Evolutionary conservation across 1,140 invertebrate genomes (phyloP), one percentile per base, ranked within the genome.

Genomic region (Zaprionus taronus): DNA sequence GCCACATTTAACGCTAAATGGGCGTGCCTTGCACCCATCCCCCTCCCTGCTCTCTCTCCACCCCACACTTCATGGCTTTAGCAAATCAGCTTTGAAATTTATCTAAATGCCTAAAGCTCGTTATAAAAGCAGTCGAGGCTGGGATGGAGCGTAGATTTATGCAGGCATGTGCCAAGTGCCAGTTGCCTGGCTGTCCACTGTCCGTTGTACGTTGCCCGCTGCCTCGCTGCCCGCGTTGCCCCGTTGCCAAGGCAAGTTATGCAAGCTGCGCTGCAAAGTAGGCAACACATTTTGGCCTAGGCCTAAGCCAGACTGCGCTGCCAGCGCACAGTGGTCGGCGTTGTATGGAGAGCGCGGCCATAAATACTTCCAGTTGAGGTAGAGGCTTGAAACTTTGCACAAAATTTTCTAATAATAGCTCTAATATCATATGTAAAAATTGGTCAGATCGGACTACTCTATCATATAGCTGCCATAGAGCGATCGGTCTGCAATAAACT

Each of bases 71-170:
- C 20, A 61, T 31, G 62, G 69, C 69, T 63, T 83, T 67, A 44
- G 81, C 83, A 89, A 89, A 89, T 89, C 84, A 89, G 81, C 82
- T 90, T 82, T 85, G 79, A 90, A 90, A 90, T 90, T 91, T 90
- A 90, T 90, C 81, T 90, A 90, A 90, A 86, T 91, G 85, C 85
- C 82, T 79, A 72, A 89, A 89, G 85, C 85, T 82, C 79, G 81
- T 91, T 90, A 89, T 89, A 85, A 85, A 79, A 90, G 41, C 41
- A 47, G 41, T 47, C 71, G 81, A 66, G 64, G 57, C 44, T 56
- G 51, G 73, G 67, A 62, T 67, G 77, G 2, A 9, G 58, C 82
- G 57, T 77, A 90, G 85, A 90, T 90, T 90, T 85, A 90, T 90
- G 82, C 75, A 72, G 76, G 72, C 81, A 78, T 64, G 79, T 79